A percentile compares a stretch with the other conserved stretches of the same genome.
Conservation (phyloP, 2,113 vertebrate species). For the Crotalus tigris region DNA sequence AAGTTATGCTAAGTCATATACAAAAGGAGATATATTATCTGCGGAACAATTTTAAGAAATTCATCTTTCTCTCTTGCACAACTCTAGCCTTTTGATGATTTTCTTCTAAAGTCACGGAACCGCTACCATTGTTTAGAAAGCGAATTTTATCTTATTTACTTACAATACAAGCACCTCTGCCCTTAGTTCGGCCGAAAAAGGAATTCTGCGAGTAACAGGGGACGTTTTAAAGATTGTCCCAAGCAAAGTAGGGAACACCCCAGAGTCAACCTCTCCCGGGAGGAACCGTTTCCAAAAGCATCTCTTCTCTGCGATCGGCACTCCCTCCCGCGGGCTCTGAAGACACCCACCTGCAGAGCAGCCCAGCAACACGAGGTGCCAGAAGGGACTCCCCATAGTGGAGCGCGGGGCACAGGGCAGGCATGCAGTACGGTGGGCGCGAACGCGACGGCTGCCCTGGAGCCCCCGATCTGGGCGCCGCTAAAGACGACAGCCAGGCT, state of each 20-base stretch:
- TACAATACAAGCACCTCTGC: background rate
- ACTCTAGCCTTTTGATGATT: background rate
- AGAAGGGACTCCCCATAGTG: conserved; percentile 60
- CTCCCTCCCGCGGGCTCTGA: background rate
- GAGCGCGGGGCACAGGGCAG: conserved; percentile 9
- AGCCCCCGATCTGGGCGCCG: background rate
- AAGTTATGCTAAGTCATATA: background rate
- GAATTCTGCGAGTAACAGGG: background rate
- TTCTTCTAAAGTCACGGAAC: background rate
- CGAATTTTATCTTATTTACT: background rate
- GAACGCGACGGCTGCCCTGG: background rate
- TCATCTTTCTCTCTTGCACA: background rate
- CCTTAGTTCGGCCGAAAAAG: background rate
- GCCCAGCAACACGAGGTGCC: conserved; percentile 32
- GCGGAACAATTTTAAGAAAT: background rate
- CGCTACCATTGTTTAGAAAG: background rate
- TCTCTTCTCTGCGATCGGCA: background rate
- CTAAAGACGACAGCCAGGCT: background rate
- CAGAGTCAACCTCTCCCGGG: background rate
- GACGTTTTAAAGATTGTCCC: background rate
- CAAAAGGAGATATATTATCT: background rate
- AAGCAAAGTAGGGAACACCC: background rate
- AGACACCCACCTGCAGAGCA: conserved; percentile 43
- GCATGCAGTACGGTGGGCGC: background rate
- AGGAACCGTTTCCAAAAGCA: background rate